Base-by-base conservation (phyloP, 2,888 invertebrate species). In the Pelosia muscerda region DNA sequence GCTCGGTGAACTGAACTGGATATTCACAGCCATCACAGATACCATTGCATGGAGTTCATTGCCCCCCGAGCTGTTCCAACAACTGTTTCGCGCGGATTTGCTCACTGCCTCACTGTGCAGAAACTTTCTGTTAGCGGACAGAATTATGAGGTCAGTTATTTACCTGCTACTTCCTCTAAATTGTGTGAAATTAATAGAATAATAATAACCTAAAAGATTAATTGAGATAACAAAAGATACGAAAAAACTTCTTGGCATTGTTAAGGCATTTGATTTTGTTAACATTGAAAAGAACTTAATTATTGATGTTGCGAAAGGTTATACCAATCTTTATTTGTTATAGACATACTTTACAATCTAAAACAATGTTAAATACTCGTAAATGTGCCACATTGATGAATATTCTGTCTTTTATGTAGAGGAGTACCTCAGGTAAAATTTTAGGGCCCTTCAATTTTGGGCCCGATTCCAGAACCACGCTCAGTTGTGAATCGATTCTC, bases 1-100 rank as follows among this genome's bases (percentile, higher is more conserved):
- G 98, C 96, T 99, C 78, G 99, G 99, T 61, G 99, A 99, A 95
- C 95, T 99, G 71, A 99, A 99, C 95, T 99, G 99, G 99, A 99
- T 99, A 88, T 99, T 99, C 95, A 99, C 99, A 2, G 99, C 99
- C 58, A 99, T 99, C 81, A 99, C 99, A 0, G 99, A 99, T 91
- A 99, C 99, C 13, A 99, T 99, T 87, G 99, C 99, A 0, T 99
- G 99, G 99, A 99, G 99, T 89, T 98, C 98, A 56, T 95, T 99
- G 83, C 98, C 99, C 6, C 96, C 98, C 91, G 99, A 99, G 82
- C 95, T 99, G 81, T 99, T 99, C 94, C 99, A 99, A 95, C 98
- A 97, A 89, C 95, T 99, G 78, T 99, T 99, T 92, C 96, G 99
- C 28, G 99, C 99, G 90, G 99, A 99, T 92, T 95, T 99, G 79